Evolutionary conservation across 2,888 invertebrate species (phyloP), one percentile per base, ranked within the genome.

Genomic region (Melieria omissa): DNA sequence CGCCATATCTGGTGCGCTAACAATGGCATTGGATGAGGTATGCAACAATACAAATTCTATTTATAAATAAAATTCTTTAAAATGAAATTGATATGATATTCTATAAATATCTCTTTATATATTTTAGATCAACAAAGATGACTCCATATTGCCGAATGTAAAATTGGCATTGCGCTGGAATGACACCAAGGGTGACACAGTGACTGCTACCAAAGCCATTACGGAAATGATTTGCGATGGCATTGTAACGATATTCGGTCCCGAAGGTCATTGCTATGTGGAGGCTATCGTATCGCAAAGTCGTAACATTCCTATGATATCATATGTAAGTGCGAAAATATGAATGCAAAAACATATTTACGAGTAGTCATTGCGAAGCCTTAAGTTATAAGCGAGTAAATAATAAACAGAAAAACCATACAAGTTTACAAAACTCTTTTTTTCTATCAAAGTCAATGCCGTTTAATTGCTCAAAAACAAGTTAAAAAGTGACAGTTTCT

Each of bases 241-340:
- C 66, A 95, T 96, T 70, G 92, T 93, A 47, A 97, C 95, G 65
- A 96, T 98, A 89, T 96, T 98, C 86, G 98, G 98, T 4, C 97
- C 98, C 3, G 98, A 98, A 88, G 96, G 96, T 73, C 92, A 93
- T 66, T 98, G 98, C 88, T 91, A 93, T 83, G 95, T 96, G n/a
- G 98, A 98, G 87, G 97, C 98, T 68, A 95, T 95, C 80, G 93
- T 98, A 68, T 94, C 98, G 42, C 95, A 97, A 84, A 93, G 97
- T 61, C 92, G 95, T 86, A 97, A 98, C 89, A 91, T 97, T 83
- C 97, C 98, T 73, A 97, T 98, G 95, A 95, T 98, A 87, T 96
- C 97, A 85, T 97, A 97, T 88, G 98, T 98, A 88, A 93, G 97
- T 93, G 78, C 47, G 29, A 29, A 29, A 29, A 29, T 1, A 29